These are phyloP conservation scores for Loripinus fragilis DNA, from an alignment of 2,888 invertebrate genomes.

Conservation along the genomic window DNA sequence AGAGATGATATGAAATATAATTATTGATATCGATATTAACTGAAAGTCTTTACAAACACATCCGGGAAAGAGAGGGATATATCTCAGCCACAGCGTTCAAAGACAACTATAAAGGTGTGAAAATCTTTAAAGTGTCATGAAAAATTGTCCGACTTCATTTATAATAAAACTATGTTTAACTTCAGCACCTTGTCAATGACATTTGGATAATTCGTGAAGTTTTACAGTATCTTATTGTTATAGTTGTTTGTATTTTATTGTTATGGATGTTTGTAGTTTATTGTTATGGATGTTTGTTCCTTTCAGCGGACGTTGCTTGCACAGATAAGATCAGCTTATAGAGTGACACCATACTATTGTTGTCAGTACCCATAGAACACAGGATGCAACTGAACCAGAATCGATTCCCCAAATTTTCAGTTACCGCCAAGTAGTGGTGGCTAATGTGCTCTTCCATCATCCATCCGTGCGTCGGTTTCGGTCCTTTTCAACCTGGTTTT, in stretches of 20 bases:
- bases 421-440: too few relatives aligned
- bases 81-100: neutral
- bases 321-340: too few relatives aligned
- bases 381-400: too few relatives aligned
- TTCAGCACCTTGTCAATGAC: neutral
- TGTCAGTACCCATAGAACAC: too few relatives aligned
- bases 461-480: too few relatives aligned
- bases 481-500: too few relatives aligned
- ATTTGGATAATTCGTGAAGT: conserved; percentile 26
- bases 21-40: too few relatives aligned
- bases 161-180: too few relatives aligned
- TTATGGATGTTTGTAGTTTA: neutral
- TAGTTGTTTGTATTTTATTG: neutral
- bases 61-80: neutral
- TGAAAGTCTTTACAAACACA: too few relatives aligned
- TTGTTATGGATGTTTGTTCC: neutral
- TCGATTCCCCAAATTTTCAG: too few relatives aligned
- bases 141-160: neutral
- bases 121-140: neutral
- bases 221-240: conserved; percentile 17
- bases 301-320: neutral
- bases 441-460: too few relatives aligned
- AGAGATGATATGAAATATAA: neutral
- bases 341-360: too few relatives aligned
- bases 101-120: conserved; percentile 12